Evolutionary conservation across 2,888 invertebrate genomes (phyloP).

Genomic region (Lasioglossum villosulum): DNA sequence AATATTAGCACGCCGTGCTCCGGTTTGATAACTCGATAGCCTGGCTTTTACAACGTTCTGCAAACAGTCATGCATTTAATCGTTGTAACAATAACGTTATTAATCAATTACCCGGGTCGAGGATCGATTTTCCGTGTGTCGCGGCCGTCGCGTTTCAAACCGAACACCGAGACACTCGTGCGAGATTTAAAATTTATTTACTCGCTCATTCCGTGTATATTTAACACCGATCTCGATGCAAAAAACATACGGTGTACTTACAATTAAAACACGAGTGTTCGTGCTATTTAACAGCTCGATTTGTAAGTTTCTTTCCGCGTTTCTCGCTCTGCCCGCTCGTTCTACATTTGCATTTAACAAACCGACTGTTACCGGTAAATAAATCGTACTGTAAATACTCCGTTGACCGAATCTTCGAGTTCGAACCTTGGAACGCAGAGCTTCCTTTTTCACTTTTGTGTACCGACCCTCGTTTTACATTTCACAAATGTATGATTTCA

Average conservation of each 20-base stretch:
- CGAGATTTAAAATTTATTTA: not conserved
- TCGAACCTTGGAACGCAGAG: not conserved
- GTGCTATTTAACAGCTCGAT: not conserved
- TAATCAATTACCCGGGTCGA: not conserved
- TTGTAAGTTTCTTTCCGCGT: not conserved
- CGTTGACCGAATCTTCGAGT: not conserved
- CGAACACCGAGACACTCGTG: not conserved
- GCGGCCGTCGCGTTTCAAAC: not conserved
- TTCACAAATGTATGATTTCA: no score
- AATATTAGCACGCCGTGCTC: not conserved
- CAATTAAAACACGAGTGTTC: not conserved
- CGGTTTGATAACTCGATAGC: not conserved
- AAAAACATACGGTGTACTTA: not conserved
- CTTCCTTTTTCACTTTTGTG: no score
- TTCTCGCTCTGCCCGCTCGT: not conserved
- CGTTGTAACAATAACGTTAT: slow-evolving; percentile 1
- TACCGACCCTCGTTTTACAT: not conserved
- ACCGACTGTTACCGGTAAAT: not conserved
- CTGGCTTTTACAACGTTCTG: not conserved
- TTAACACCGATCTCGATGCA: not conserved
- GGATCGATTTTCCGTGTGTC: not conserved
- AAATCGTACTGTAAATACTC: not conserved
- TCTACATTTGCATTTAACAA: not conserved
- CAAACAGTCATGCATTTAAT: slow-evolving; percentile 2
- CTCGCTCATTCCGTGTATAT: not conserved